A percentile compares a stretch with the other conserved stretches of the same genome.
phyloP scores from a whole-genome alignment of 1,140 invertebrate species.

The Linepithema humile region DNA sequence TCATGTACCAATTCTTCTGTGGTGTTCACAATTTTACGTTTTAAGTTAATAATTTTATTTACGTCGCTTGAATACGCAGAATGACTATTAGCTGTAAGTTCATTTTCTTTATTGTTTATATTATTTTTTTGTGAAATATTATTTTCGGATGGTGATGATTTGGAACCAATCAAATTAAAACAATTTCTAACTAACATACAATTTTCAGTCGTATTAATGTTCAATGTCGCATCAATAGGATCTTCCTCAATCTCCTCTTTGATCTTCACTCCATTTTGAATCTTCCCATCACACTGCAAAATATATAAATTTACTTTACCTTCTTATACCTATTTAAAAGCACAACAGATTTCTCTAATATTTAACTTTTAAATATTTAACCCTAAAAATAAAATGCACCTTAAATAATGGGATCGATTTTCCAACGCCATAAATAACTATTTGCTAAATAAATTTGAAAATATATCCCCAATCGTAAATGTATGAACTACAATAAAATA shows the following conservation, averaged over 20 bases:
- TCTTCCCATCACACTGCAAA: constrained; percentile 44
- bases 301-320: constrained; percentile 33
- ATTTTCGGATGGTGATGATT: not conserved
- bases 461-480: too few relatives aligned
- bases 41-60: not conserved
- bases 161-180: not conserved
- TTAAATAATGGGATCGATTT: too few relatives aligned
- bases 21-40: not conserved
- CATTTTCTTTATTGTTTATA: not conserved
- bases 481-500: too few relatives aligned
- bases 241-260: constrained; percentile 61
- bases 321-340: not conserved
- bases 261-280: constrained; percentile 4
- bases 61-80: not conserved
- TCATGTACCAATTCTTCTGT: not conserved
- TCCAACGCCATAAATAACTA: too few relatives aligned
- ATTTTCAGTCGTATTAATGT: not conserved
- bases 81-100: not conserved
- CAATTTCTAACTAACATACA: not conserved
- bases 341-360: not conserved
- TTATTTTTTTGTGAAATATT: not conserved
- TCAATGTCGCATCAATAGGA: not conserved
- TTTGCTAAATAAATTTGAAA: too few relatives aligned
- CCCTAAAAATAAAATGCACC: not conserved
- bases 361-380: not conserved